phyloP scores from a whole-genome alignment of 2,797 vertebrate species.

The Neostethus bicornis region DNA sequence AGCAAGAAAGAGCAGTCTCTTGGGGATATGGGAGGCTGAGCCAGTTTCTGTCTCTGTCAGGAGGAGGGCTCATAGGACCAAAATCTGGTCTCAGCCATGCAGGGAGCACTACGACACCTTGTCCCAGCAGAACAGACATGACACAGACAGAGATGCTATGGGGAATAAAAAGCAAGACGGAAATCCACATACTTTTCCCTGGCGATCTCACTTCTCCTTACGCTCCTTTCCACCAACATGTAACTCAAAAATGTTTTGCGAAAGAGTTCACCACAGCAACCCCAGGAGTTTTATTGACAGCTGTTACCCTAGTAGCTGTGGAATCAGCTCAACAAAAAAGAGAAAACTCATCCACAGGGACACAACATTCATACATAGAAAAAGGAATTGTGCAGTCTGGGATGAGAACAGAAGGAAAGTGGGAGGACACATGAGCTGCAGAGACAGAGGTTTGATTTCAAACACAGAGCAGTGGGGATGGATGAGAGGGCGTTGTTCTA shows the following conservation, averaged over 20 bases:
- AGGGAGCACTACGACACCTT: slow-evolving; percentile 40
- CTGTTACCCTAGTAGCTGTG: slow-evolving; percentile 76
- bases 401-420: slow-evolving; percentile 44
- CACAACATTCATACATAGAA: slow-evolving; percentile 75
- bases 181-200: slow-evolving; percentile 50
- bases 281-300: slow-evolving; percentile 77
- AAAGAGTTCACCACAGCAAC: slow-evolving; percentile 78
- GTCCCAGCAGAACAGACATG: slow-evolving; percentile 54
- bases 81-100: slow-evolving; percentile 54
- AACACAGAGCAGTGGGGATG: slow-evolving; percentile 71
- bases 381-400: slow-evolving; percentile 70
- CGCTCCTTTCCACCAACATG: slow-evolving; percentile 63
- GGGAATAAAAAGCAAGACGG: slow-evolving; percentile 40
- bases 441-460: slow-evolving; percentile 51
- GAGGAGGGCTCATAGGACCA: slow-evolving; percentile 65
- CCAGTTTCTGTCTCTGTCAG: slow-evolving; percentile 71
- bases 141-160: slow-evolving; percentile 44
- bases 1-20: slow-evolving; percentile 60
- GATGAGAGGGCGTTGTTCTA: slow-evolving; percentile 39
- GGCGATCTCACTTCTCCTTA: slow-evolving; percentile 65
- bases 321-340: slow-evolving; percentile 75
- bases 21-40: slow-evolving; percentile 60
- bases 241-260: slow-evolving; percentile 72
- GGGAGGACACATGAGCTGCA: slow-evolving; percentile 34
- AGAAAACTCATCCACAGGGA: slow-evolving; percentile 74